Evolutionary conservation across 2,113 vertebrate species (phyloP).

Genomic region (Uropsilus gracilis): DNA sequence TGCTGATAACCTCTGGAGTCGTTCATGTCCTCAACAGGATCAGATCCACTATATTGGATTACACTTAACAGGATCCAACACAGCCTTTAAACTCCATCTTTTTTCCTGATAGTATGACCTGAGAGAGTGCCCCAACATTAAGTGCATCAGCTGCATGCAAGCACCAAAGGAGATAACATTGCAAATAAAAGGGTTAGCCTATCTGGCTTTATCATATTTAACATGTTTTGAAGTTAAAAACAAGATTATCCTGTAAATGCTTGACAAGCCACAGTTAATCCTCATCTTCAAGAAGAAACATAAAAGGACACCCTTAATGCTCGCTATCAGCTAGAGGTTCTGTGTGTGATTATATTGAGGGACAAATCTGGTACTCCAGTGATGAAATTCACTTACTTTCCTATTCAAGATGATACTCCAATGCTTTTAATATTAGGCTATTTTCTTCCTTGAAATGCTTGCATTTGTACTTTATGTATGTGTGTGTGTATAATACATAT

Average conservation of each 20-base stretch:
- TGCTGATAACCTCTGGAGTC: background rate
- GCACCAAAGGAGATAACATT: conserved; percentile 57
- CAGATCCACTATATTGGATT: background rate
- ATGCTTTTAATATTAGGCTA: conserved; percentile 73
- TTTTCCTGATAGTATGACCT: conserved; percentile 35
- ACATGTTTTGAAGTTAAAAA: conserved; percentile 63
- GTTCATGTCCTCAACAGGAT: background rate
- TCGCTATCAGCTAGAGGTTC: background rate
- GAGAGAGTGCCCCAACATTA: background rate
- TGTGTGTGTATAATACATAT: too few species aligned
- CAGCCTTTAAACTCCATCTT: background rate
- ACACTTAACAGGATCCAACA: background rate
- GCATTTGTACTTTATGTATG: too few species aligned
- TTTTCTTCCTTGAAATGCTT: conserved; percentile 74
- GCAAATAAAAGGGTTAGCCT: conserved; percentile 40
- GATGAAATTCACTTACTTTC: conserved; percentile 69
- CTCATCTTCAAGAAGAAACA: conserved; percentile 48
- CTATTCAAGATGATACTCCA: conserved; percentile 67
- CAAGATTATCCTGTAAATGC: conserved; percentile 61
- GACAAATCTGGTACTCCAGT: conserved; percentile 73
- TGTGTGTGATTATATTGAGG: conserved; percentile 25
- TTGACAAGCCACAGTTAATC: conserved; percentile 62
- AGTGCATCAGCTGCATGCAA: background rate
- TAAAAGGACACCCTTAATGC: conserved; percentile 35
- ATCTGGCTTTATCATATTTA: conserved; percentile 62